phyloP scores from a whole-genome alignment of 2,113 vertebrate genomes.

The Astur gentilis region DNA sequence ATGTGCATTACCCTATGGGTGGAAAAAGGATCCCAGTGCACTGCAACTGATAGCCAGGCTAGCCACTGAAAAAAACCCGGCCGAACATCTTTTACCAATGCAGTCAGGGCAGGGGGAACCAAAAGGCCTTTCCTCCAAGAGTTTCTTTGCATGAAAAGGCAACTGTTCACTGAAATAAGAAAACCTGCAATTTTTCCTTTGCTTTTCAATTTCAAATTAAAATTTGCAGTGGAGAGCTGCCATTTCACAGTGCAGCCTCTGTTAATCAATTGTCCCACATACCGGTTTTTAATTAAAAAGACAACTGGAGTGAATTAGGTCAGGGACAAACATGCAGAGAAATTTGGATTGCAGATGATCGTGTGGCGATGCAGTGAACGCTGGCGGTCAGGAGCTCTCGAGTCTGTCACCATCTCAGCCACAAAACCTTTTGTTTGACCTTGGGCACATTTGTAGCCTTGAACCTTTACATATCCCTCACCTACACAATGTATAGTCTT shows the following conservation, averaged over 20 bases:
- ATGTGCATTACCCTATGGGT: neutral
- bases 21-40: neutral
- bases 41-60: too few relatives aligned
- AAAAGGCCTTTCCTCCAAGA: neutral
- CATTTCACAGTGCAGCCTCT: neutral
- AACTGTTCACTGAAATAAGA: neutral
- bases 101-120: neutral
- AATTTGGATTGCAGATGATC: neutral
- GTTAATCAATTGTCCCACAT: neutral
- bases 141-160: neutral
- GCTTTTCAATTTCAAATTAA: neutral
- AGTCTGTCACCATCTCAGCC: neutral
- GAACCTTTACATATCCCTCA: neutral
- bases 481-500: neutral
- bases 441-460: neutral
- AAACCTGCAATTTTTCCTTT: neutral
- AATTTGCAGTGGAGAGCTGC: neutral
- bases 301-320: neutral
- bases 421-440: neutral
- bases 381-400: neutral
- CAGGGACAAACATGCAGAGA: neutral
- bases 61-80: rapidly evolving
- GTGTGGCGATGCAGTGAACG: neutral
- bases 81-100: neutral
- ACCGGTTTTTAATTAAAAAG: neutral